These are phyloP conservation scores for Odontocolon sp. DNA, from an alignment of 2,888 invertebrate genomes.

Conservation along the genomic window DNA sequence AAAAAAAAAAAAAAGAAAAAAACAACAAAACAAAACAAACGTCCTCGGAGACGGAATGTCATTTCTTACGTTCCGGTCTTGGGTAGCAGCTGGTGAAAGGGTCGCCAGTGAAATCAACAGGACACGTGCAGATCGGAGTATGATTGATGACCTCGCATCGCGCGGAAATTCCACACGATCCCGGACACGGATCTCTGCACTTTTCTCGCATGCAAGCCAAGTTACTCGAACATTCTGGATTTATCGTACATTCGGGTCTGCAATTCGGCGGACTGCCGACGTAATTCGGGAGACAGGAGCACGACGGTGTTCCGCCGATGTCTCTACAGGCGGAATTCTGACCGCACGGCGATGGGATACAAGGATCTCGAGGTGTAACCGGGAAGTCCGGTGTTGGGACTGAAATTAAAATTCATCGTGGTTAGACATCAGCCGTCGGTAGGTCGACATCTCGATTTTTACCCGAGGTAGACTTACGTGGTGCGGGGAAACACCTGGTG, in stretches of 20 bases:
- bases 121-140: slow-evolving; percentile 4
- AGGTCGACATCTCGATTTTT: too few species aligned
- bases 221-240: slow-evolving; percentile 82
- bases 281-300: slow-evolving; percentile 83
- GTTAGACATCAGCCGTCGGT: too few species aligned
- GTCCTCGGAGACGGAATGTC: too few species aligned
- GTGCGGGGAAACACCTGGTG: slow-evolving; percentile 82
- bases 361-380: slow-evolving; percentile 79
- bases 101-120: not conserved
- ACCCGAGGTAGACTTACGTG: slow-evolving; percentile 74
- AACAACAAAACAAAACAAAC: not conserved
- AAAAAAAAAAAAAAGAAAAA: not conserved
- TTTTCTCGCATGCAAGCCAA: slow-evolving; percentile 82
- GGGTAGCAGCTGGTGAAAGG: slow-evolving; percentile 11
- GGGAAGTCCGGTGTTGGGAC: slow-evolving; percentile 49
- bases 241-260: slow-evolving; percentile 85
- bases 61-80: slow-evolving; percentile 3
- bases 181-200: slow-evolving; percentile 56
- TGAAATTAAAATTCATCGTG: slow-evolving; percentile 51
- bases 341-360: slow-evolving; percentile 84
- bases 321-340: slow-evolving; percentile 83
- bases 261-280: slow-evolving; percentile 87
- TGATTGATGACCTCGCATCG: slow-evolving; percentile 1
- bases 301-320: slow-evolving; percentile 81
- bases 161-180: not conserved